A percentile compares a stretch with the other conserved stretches of the same genome.
Conservation (phyloP, 2,888 invertebrate species). For the Eupithecia tripunctaria region DNA sequence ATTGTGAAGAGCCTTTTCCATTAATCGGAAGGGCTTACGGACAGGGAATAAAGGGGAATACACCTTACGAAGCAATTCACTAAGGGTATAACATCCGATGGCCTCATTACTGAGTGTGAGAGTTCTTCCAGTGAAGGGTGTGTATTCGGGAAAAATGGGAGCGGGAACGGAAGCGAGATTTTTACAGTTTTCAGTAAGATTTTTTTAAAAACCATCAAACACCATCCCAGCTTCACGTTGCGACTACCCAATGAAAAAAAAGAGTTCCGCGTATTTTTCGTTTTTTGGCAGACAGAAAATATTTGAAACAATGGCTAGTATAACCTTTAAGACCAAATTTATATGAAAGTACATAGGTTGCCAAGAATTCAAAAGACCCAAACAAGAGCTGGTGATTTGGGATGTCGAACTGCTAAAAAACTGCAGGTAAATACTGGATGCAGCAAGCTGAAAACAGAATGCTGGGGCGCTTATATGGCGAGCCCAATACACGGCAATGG, state of each 20-base stretch:
- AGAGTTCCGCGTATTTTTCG: neutral
- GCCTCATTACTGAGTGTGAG: neutral
- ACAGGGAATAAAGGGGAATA: neutral
- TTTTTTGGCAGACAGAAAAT: neutral
- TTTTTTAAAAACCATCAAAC: neutral
- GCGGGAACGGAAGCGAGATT: neutral
- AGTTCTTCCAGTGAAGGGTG: neutral
- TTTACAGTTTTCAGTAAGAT: neutral
- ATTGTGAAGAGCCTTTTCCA: constrained; percentile 49
- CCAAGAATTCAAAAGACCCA: neutral
- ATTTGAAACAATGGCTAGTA: neutral
- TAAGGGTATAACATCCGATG: constrained; percentile 6
- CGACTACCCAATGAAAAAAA: neutral
- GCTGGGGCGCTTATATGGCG: neutral
- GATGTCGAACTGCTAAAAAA: neutral
- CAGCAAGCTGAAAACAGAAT: neutral
- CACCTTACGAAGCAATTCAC: constrained; percentile 11
- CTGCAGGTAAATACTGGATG: neutral
- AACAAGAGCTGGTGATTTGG: neutral
- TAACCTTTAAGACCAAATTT: neutral
- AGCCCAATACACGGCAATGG: neutral
- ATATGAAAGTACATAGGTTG: no score
- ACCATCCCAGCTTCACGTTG: neutral
- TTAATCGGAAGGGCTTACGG: constrained; percentile 47
- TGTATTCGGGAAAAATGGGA: neutral